These are phyloP conservation scores for Tor tambroides DNA, from an alignment of 2,113 vertebrate genomes.

Conservation along the genomic window DNA sequence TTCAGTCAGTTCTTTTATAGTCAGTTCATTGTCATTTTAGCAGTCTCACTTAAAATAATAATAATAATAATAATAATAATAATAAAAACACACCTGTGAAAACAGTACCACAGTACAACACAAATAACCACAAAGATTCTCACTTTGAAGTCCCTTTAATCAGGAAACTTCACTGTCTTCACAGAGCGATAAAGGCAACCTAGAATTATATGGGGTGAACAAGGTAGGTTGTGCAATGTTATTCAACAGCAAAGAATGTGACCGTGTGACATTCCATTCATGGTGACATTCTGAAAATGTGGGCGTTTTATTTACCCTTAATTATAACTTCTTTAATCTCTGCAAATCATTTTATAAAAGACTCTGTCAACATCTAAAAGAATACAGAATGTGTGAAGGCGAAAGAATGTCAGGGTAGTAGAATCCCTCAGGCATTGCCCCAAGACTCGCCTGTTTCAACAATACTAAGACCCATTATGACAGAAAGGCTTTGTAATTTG, in stretches of 20 bases:
- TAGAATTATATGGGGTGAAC: not conserved
- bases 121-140: not conserved
- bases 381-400: not conserved
- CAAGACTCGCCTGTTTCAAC: not conserved
- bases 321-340: not conserved
- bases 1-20: not conserved
- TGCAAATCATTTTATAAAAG: not conserved
- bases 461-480: not conserved
- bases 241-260: not conserved
- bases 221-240: not conserved
- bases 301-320: not conserved
- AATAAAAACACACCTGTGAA: not conserved
- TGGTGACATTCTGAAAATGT: not conserved
- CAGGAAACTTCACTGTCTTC: not conserved
- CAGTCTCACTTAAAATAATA: not conserved
- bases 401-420: not conserved
- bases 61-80: no score
- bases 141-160: not conserved
- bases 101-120: not conserved
- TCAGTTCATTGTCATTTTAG: not conserved
- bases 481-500: not conserved
- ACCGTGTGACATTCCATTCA: not conserved
- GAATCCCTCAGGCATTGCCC: not conserved
- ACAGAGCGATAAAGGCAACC: not conserved
- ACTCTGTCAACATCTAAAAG: not conserved